Evolutionary conservation across 92 coral and sea anemone genomes (phyloP).

Genomic region (Phenganax marumi): DNA sequence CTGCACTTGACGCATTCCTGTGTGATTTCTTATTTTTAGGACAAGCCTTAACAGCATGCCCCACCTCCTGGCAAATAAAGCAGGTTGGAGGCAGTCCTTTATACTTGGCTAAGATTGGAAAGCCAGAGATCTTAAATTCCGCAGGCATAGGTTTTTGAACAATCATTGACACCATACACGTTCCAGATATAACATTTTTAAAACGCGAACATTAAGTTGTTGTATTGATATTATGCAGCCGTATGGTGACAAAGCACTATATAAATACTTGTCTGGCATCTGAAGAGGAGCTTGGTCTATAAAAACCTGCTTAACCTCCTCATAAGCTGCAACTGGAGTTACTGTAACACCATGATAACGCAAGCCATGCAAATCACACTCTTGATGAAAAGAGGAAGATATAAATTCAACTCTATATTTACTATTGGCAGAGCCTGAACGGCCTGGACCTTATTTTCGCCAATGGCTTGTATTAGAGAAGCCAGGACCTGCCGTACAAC

Average conservation of each 20-base stretch:
- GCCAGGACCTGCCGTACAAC: no score
- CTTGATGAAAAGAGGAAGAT: no score
- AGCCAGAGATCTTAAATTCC: no score
- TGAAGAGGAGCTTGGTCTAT: neutral
- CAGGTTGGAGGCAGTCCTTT: neutral
- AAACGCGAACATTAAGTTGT: neutral
- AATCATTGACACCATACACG: neutral
- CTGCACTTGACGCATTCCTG: constrained; percentile 16
- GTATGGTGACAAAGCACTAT: neutral
- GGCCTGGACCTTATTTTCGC: no score
- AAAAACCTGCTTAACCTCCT: constrained; percentile 1
- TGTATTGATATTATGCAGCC: neutral
- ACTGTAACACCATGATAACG: neutral
- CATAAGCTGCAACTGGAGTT: neutral
- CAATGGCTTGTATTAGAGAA: no score
- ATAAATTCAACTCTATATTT: no score
- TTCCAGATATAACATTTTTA: neutral
- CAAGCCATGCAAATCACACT: neutral
- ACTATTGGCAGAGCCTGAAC: no score
- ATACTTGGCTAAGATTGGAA: neutral
- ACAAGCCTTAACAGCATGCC: neutral
- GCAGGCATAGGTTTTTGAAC: no score
- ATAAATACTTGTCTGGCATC: neutral
- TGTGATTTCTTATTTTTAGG: neutral
- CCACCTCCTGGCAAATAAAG: neutral